phyloP scores from a whole-genome alignment of 2,888 invertebrate genomes.

The Entomobrya proxima region DNA sequence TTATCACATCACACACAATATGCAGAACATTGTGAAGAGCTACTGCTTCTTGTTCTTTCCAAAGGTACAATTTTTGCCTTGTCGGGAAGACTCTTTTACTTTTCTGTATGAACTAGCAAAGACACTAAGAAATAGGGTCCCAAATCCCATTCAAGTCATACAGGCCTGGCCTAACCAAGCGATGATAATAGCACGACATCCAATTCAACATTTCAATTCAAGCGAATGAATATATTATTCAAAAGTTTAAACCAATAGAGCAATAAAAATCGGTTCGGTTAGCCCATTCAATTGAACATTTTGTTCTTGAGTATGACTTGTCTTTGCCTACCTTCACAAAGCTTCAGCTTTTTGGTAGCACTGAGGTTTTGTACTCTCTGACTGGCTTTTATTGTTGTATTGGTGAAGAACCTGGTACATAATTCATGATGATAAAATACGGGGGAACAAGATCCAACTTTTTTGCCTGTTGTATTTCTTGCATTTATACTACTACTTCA shows the following conservation, averaged over 20 bases:
- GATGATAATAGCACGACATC: slow-evolving; percentile 32
- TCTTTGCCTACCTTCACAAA: slow-evolving; percentile 1
- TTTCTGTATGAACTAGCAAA: background rate
- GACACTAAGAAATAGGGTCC: no score
- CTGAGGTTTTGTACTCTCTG: slow-evolving; percentile 31
- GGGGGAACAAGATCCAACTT: background rate
- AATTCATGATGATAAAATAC: slow-evolving; percentile 5
- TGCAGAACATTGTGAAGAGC: background rate
- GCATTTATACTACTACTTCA: no score
- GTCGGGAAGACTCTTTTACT: background rate
- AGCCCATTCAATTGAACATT: slow-evolving; percentile 61
- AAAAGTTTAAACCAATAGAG: slow-evolving; percentile 64
- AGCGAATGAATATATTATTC: slow-evolving; percentile 51
- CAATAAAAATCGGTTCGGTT: slow-evolving; percentile 70
- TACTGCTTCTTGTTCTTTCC: background rate
- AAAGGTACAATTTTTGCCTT: background rate
- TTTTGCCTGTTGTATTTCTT: no score
- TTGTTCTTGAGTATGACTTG: slow-evolving; percentile 1
- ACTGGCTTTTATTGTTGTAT: background rate
- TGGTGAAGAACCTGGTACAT: no score
- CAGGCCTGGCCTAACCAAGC: slow-evolving; percentile 25
- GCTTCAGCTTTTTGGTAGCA: background rate
- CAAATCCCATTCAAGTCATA: no score
- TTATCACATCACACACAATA: slow-evolving; percentile 45
- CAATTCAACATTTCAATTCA: slow-evolving; percentile 43